Conservation (phyloP, 2,797 vertebrate genomes). For the Neomorphus geoffroyi region DNA sequence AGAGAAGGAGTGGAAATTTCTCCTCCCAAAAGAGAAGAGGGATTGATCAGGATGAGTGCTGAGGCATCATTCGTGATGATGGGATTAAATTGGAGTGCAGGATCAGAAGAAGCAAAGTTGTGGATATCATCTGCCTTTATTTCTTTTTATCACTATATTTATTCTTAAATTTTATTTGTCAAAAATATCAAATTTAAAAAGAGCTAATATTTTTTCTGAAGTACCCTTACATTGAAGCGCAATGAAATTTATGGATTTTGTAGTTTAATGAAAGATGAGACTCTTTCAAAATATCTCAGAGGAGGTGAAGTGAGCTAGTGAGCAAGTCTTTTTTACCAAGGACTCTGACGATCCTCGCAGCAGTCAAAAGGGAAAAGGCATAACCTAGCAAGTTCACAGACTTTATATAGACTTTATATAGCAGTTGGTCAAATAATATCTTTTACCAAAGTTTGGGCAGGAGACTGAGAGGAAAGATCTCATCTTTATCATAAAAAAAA, state of each 20-base stretch:
- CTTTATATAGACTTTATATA: neutral
- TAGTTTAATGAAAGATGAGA: neutral
- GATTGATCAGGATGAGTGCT: neutral
- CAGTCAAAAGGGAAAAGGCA: neutral
- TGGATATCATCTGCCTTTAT: neutral
- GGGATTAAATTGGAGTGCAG: neutral
- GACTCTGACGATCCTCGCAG: neutral
- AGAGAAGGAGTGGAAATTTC: too few species aligned
- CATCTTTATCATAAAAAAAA: neutral
- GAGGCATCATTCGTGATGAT: neutral
- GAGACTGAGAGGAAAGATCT: neutral
- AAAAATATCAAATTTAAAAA: neutral
- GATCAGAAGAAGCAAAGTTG: neutral
- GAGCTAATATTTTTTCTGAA: neutral
- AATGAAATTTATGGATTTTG: neutral
- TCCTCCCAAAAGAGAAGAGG: neutral
- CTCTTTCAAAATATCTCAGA: neutral
- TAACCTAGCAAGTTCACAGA: constrained; percentile 11
- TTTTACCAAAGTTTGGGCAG: neutral
- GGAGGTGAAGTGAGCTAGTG: neutral
- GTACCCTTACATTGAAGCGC: neutral
- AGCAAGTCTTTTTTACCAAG: neutral
- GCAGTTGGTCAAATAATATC: neutral
- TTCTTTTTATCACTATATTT: neutral
- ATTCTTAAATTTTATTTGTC: neutral